Base-by-base conservation (phyloP, 2,797 vertebrate species). In the Lindbergichthys nudifrons region DNA sequence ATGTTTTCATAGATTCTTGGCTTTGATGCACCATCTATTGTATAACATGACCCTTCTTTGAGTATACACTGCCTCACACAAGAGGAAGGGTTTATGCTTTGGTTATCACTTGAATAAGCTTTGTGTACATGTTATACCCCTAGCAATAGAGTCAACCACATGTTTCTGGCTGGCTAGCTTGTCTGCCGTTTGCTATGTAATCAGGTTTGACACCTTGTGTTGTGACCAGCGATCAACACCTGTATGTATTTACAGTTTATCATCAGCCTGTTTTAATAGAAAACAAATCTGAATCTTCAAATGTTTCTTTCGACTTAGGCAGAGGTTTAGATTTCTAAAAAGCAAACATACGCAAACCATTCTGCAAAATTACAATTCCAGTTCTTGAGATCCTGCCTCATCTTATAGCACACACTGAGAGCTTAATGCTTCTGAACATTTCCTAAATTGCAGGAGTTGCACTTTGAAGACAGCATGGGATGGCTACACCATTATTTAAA, bases 401-500 rank as follows among this genome's bases (percentile, higher is more conserved):
- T 47, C 59, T 54, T 59, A 58, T 69, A 83, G 75, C 5, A 21
- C 56, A 60, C 47, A 61, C 61, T 12, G 21, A 54, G 78, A 79
- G 75, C 77, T 63, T 84, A 71, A 90, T 87, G 60, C 57, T 65
- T 81, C 70, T 76, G 68, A 90, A 84, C 82, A 77, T 89, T 89
- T 87, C 70, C 87, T 87, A 92, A 94, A 91, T 87, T 91, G 91
- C 91, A 86, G 52, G n/a, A 81, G 81, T 90, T 89, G 86, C 91
- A 91, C 82, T 92, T 92, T 89, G 82, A 88, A 68, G 88, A 84
- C 70, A 76, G 80, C 82, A 58, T 63, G 71, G 81, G 81, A 86
- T 76, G 81, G 86, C 65, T 77, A 82, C 87, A 86, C 90, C 87
- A 68, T 86, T 90, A 93, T 93, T 92, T 93, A 90, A 94, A 94